A percentile compares a stretch with the other conserved stretches of the same genome.
Evolutionary conservation across 2,797 vertebrate species (phyloP).

Genomic region (Gorsachius magnificus): DNA sequence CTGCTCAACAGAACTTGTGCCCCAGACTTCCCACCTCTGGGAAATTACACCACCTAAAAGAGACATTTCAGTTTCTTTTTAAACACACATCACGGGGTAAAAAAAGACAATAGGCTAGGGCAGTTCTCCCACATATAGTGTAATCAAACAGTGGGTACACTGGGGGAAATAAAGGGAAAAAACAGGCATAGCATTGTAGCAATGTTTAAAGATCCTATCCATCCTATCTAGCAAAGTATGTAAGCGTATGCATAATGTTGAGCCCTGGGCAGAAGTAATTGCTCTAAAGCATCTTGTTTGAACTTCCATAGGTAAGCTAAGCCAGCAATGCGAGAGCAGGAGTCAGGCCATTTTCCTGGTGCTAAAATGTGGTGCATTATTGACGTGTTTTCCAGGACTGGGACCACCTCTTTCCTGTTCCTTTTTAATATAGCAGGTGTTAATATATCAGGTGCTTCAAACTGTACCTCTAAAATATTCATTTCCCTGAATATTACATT

Average conservation of each 20-base stretch:
- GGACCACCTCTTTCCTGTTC: neutral
- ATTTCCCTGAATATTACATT: slow-evolving; percentile 29
- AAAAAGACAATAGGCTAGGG: neutral
- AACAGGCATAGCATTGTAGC: neutral
- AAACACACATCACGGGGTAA: neutral
- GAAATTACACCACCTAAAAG: neutral
- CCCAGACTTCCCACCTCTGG: neutral
- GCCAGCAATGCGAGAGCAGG: neutral
- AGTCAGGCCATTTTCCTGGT: neutral
- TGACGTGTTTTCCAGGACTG: neutral
- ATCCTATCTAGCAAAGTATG: neutral
- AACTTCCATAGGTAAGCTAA: neutral
- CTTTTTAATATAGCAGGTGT: neutral
- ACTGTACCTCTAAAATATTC: slow-evolving; percentile 13
- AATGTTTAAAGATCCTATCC: neutral
- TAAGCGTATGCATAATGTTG: too few species aligned
- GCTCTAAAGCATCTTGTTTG: neutral
- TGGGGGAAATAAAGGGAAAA: neutral
- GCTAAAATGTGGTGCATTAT: neutral
- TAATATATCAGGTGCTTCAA: neutral
- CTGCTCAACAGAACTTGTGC: neutral
- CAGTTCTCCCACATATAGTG: neutral
- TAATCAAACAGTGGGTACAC: neutral
- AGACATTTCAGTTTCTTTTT: neutral
- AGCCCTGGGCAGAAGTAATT: neutral